Evolutionary conservation across 2,113 vertebrate species (phyloP), one percentile per base, ranked within the genome.

Genomic region (Odontophorus gujanensis): DNA sequence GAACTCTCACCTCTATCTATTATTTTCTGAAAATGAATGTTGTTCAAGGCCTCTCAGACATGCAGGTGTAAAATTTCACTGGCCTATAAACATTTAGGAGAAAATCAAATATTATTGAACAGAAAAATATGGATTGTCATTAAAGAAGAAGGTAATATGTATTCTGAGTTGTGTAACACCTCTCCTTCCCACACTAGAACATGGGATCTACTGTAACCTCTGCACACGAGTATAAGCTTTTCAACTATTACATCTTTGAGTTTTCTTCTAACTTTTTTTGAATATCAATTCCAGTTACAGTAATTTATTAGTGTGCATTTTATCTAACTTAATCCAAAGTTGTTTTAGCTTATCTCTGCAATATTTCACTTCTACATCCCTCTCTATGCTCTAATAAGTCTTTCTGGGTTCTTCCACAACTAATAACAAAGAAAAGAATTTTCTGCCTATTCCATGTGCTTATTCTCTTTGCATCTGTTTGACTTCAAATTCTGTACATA

Each of bases 11-110:
- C 22, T 88, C 42, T 77, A 58, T 85, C 47, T 90, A 4, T 30
- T 42, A 57, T 72, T 84, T 89, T 76, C 69, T 61, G 47, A 93
- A 91, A 89, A 79, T 24, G 19, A 90, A 80, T 42, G 47, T 9
- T 20, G 51, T 43, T 92, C 94, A 95, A 95, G 94, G 96, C 43
- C 87, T 87, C 61, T 86, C 38, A 68, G 32, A 57, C 15, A 11
- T 43, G 81, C 94, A 96, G 94, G 69, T 96, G 96, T 81, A 89
- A n/a, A 91, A 87, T 91, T 96, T 93, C 96, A 91, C 93, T 92
- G 61, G 34, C 17, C 6, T 7, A 38, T 38, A 81, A 77, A 55
- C 25, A 67, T 43, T 59, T 34, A 55, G 38, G 21, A 16, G 47
- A 86, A 92, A 96, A 86, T 67, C 34, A 92, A 90, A 90, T 86